Evolutionary conservation across 2,888 invertebrate species (phyloP).

Genomic region (Agrochola circellaris): DNA sequence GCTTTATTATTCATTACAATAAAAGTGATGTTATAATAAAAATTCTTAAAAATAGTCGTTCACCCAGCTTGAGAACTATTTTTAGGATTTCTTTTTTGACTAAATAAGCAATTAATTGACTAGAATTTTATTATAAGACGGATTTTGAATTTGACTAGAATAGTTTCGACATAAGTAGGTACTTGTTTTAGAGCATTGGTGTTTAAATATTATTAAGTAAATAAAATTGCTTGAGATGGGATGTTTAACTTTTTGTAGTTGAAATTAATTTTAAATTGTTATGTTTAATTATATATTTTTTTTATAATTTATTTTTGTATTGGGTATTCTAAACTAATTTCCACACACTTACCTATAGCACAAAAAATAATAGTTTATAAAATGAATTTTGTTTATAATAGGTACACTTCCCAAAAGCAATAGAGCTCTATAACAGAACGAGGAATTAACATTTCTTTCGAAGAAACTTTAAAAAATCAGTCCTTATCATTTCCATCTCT

Average conservation of each 20-base stretch:
- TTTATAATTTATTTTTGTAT: background rate
- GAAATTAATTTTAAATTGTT: background rate
- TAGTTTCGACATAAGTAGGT: background rate
- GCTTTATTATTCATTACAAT: conserved; percentile 51
- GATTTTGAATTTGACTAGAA: conserved; percentile 44
- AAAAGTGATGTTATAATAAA: conserved; percentile 15
- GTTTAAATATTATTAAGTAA: background rate
- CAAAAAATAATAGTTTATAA: no score
- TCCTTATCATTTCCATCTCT: conserved; percentile 9
- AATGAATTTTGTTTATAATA: no score
- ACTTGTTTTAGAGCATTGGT: background rate
- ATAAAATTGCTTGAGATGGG: conserved; percentile 11
- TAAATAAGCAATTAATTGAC: conserved; percentile 71
- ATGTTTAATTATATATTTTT: no score
- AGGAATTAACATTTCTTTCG: background rate
- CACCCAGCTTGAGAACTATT: conserved; percentile 85
- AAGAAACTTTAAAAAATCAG: background rate
- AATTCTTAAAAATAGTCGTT: conserved; percentile 74
- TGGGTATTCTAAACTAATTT: background rate
- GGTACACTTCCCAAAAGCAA: no score
- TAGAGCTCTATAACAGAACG: background rate
- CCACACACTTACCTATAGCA: background rate
- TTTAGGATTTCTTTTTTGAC: conserved; percentile 65
- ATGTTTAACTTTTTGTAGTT: background rate
- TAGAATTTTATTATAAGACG: conserved; percentile 65